Evolutionary conservation across 2,113 vertebrate genomes (phyloP), one percentile per base, ranked within the genome.

Genomic region (Hippocampus guttulatus): DNA sequence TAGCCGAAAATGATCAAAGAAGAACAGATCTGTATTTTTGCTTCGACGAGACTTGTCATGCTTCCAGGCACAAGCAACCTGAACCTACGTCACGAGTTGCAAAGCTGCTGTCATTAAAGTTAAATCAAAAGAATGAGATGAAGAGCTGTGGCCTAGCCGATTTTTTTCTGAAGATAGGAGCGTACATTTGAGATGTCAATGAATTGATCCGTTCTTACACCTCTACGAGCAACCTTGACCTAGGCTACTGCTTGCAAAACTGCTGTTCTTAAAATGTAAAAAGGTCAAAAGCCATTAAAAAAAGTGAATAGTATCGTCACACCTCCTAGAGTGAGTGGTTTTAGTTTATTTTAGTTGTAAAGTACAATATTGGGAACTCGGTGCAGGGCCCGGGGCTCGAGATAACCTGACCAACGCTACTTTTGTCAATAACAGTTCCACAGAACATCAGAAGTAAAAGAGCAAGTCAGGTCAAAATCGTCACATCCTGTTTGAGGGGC

Each of bases 401-500:
- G 16, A 51, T 45, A 45, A 45, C 43, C 43, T 45, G 2, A 45
- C 9, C 11, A 12, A 8, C 0, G 16, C 5, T 18, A 51, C 49
- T 18, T 18, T 5, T 2, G 45, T 47, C 45, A 47, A 15, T 16
- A 47, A 55, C 23, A 4, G 21, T 23, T 23, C 52, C n/a, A 23
- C 33, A 61, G 8, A 33, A 20, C 5, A 30, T 8, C 3, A 61
- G 8, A 60, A 18, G 40, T 40, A 25, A 16, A 27, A 27, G 12
- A 38, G 5, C 33, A 38, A 38, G 33, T 38, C 33, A 7, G 33
- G 33, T 38, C 33, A 38, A 38, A 38, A 38, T 38, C 33, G 33
- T 38, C 33, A 73, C 68, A 76, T 79, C 74, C 75, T 68, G 72
- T 69, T 2, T 11, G 33, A 84, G 71, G 87, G 87, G 89, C 82